Evolutionary conservation across 2,888 invertebrate species (phyloP).

Genomic region (Synanthedon tipuliformis): DNA sequence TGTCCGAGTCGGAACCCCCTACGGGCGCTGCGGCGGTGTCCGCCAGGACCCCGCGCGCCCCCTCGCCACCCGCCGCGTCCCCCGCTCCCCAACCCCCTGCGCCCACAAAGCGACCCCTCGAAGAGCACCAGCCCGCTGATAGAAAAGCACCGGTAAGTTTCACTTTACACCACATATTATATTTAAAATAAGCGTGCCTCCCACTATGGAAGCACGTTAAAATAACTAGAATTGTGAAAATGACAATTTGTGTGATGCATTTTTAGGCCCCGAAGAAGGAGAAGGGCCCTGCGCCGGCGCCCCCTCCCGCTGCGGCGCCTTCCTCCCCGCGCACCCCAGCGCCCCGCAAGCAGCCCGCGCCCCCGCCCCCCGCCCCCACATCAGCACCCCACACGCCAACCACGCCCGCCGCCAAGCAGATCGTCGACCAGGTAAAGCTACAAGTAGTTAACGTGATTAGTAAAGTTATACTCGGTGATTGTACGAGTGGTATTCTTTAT

Average conservation of each 20-base stretch:
- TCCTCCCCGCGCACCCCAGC: conserved; percentile 16
- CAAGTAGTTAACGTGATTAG: too few relatives aligned
- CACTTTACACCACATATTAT: conserved; percentile 61
- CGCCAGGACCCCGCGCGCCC: conserved; percentile 7
- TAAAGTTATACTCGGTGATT: too few relatives aligned
- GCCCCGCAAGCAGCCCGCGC: conserved; percentile 11
- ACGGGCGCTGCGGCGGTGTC: conserved; percentile 18
- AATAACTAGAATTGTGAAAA: too few relatives aligned
- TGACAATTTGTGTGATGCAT: neutral
- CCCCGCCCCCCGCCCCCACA: conserved; percentile 12
- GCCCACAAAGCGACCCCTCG: conserved; percentile 17
- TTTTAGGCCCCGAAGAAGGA: conserved; percentile 79
- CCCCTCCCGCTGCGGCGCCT: conserved; percentile 45
- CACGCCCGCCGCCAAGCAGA: conserved; percentile 24
- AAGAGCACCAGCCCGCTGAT: conserved; percentile 74
- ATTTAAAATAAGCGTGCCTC: too few relatives aligned
- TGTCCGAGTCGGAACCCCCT: conserved; percentile 41
- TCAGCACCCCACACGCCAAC: conserved; percentile 2
- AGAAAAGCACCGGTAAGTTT: conserved; percentile 80
- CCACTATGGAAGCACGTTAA: too few relatives aligned
- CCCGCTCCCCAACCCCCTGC: conserved; percentile 11
- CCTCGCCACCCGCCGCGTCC: conserved; percentile 8
- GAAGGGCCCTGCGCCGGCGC: conserved; percentile 85
- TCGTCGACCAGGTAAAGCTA: conserved; percentile 38
- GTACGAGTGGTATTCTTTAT: too few relatives aligned